These are phyloP conservation scores for Pseudomyrmex pallidus DNA, from an alignment of 1,140 invertebrate species.

Conservation along the genomic window DNA sequence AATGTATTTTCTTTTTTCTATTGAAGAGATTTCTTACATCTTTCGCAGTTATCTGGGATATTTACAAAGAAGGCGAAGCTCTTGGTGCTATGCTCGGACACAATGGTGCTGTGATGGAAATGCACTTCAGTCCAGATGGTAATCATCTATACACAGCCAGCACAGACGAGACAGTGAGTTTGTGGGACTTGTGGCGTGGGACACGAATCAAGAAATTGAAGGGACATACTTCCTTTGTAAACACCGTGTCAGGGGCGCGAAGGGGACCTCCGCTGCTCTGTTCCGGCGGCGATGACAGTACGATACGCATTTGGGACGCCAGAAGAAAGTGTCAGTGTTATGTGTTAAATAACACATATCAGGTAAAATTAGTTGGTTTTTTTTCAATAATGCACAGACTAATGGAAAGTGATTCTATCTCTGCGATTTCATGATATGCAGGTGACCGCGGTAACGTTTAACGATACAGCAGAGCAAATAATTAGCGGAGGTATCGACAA, in stretches of 20 bases:
- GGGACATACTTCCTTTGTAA: slow-evolving; percentile 96
- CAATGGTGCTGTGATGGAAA: slow-evolving; percentile 97
- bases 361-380: slow-evolving; percentile 77
- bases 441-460: slow-evolving; percentile 97
- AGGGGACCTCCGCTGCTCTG: slow-evolving; percentile 95
- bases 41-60: slow-evolving; percentile 96
- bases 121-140: slow-evolving; percentile 98
- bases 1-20: not conserved
- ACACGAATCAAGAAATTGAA: slow-evolving; percentile 96
- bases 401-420: no score
- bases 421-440: slow-evolving; percentile 20
- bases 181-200: slow-evolving; percentile 97
- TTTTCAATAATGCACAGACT: not conserved
- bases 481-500: slow-evolving; percentile 98
- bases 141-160: slow-evolving; percentile 95
- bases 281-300: slow-evolving; percentile 98
- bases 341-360: slow-evolving; percentile 93
- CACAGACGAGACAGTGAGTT: slow-evolving; percentile 97
- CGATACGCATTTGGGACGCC: slow-evolving; percentile 95
- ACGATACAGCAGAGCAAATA: slow-evolving; percentile 97
- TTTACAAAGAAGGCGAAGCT: slow-evolving; percentile 99
- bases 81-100: slow-evolving; percentile 96
- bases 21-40: not conserved
- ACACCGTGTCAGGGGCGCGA: slow-evolving; percentile 91
- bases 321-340: slow-evolving; percentile 92